Evolutionary conservation across 2,888 invertebrate genomes (phyloP).

Genomic region (Steinernema carpocapsae): DNA sequence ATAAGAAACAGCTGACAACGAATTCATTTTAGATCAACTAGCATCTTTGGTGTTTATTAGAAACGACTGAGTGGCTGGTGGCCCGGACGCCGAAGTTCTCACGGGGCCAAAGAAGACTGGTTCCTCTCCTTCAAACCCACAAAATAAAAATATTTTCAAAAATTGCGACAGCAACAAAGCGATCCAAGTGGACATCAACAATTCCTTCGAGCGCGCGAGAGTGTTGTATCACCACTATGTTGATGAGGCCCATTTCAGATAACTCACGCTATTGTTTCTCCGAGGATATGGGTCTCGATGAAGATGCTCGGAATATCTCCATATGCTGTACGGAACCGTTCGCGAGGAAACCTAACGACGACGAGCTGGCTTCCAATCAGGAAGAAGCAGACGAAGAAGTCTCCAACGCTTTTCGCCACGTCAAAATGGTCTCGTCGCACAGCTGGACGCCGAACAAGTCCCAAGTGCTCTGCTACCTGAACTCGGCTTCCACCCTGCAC

Average conservation of each 20-base stretch:
- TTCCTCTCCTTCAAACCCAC: not conserved
- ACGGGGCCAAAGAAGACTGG: not conserved
- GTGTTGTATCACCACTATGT: not conserved
- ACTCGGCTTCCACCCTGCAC: conserved; percentile 10
- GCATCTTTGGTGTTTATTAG: conserved; percentile 16
- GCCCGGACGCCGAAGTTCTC: not conserved
- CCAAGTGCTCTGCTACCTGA: conserved; percentile 30
- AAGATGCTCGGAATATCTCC: not conserved
- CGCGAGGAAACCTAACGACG: not conserved
- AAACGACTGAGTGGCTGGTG: not conserved
- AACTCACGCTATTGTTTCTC: conserved; percentile 26
- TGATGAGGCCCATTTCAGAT: not conserved
- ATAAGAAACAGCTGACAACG: conserved; percentile 19
- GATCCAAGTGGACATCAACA: not conserved
- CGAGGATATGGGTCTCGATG: conserved; percentile 18
- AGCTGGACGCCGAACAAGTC: conserved; percentile 23
- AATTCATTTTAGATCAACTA: not conserved
- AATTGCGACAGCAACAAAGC: not conserved
- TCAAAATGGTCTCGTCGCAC: not conserved
- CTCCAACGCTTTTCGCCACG: conserved; percentile 23
- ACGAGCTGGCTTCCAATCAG: not conserved
- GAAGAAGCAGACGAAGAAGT: conserved; percentile 31
- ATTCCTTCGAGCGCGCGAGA: not conserved
- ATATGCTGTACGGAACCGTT: conserved; percentile 7
- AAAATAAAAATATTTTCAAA: conserved; percentile 8